These are phyloP conservation scores for Drosophila emarginata DNA, from an alignment of 2,888 invertebrate species.

Conservation along the genomic window DNA sequence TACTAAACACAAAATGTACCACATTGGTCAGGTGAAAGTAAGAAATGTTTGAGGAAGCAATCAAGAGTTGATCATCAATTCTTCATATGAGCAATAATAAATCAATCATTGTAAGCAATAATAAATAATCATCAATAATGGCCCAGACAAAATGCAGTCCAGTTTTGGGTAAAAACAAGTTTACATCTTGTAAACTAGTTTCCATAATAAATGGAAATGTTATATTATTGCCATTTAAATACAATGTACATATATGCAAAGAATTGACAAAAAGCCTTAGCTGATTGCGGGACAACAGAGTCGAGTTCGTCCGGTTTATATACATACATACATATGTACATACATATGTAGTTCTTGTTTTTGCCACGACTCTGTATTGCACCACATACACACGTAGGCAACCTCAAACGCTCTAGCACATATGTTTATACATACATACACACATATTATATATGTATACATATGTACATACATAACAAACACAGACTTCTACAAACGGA, in stretches of 20 bases:
- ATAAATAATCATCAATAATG: not conserved
- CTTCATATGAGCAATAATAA: conserved; percentile 11
- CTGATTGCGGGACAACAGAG: not conserved
- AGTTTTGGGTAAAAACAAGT: conserved; percentile 21
- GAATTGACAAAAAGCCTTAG: conserved; percentile 41
- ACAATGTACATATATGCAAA: conserved; percentile 17
- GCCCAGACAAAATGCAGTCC: not conserved
- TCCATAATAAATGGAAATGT: conserved; percentile 28
- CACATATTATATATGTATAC: no score
- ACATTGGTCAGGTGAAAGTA: conserved; percentile 46
- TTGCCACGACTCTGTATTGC: conserved; percentile 27
- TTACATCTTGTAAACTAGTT: conserved; percentile 17
- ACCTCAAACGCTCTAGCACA: conserved; percentile 22
- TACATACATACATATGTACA: no score
- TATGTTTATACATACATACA: no score
- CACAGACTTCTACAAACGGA: conserved; percentile 33
- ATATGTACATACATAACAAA: not conserved
- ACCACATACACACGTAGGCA: conserved; percentile 31
- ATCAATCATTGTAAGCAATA: conserved; percentile 29
- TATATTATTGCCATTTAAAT: conserved; percentile 42
- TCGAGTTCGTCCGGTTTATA: conserved; percentile 42
- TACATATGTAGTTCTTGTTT: conserved; percentile 36
- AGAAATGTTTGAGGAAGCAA: conserved; percentile 19
- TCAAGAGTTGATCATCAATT: not conserved
- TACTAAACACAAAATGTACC: not conserved